Base-by-base conservation (phyloP, 2,797 vertebrate species). In the Brachymystax lenok region DNA sequence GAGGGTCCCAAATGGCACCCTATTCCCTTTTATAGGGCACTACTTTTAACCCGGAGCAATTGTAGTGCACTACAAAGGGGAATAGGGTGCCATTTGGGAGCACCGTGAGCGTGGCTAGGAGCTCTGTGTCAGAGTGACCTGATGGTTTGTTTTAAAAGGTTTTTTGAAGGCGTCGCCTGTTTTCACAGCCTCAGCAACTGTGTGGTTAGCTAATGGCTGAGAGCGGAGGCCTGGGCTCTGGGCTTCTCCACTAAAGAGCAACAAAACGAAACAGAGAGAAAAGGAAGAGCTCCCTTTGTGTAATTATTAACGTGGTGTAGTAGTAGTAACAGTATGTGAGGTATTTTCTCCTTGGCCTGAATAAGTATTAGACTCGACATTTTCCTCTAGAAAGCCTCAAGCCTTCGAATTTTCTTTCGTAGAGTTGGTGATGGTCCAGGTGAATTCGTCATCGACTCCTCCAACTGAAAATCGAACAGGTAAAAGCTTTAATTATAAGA, bases 381-480 rank as follows among this genome's bases (percentile, higher is more conserved):
- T 6, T 68, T 69, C 78, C 5, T 17, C 5, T 19, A 54, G 52
- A 54, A 16, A 54, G 72, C 66, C 56, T 78, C 71, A 81, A 77
- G 14, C 17, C 8, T 40, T 68, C 71, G 72, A 7, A 83, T 51
- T 81, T 79, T 63, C 71, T 79, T 59, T 87, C 74, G 80, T 84
- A 95, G 94, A 95, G 82, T 17, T 94, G 73, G 33, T 88, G 76
- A 71, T 63, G 75, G 78, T 83, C 61, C 86, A 86, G 61, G 69
- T 85, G 76, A 94, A 93, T 78, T 89, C 89, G 35, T 79, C 83
- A 59, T 75, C 19, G 71, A 86, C 87, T 5, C 83, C 87, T 3
- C 83, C 90, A 80, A 80, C 82, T 68, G 82, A 86, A 83, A 95
- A 93, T 87, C 90, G 88, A 83, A 93, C 93, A 90, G 92, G 94